Conservation (phyloP, 2,888 invertebrate genomes). For the Acrocera orbiculus region DNA sequence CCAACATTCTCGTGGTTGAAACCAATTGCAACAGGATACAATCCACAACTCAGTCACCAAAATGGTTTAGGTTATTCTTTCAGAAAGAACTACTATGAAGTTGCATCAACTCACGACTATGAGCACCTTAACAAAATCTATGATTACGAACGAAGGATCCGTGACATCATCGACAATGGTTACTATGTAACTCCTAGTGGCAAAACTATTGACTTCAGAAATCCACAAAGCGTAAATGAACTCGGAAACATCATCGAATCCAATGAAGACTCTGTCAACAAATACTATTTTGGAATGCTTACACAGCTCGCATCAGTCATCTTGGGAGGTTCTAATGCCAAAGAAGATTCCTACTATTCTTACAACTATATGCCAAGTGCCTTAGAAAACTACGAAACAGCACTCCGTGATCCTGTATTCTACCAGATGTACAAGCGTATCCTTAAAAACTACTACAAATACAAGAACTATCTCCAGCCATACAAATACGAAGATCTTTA, state of each 20-base stretch:
- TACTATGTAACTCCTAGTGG: slow-evolving; percentile 23
- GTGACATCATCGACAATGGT: slow-evolving; percentile 34
- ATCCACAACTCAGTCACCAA: slow-evolving; percentile 42
- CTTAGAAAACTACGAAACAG: too few species aligned
- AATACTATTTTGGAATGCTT: slow-evolving; percentile 22
- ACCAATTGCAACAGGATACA: slow-evolving; percentile 40
- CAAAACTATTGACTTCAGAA: slow-evolving; percentile 19
- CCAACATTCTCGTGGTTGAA: slow-evolving; percentile 36
- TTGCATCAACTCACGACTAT: slow-evolving; percentile 29
- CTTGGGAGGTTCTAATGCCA: slow-evolving; percentile 29
- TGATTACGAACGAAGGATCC: slow-evolving; percentile 29
- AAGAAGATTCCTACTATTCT: slow-evolving; percentile 16
- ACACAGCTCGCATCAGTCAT: slow-evolving; percentile 18
- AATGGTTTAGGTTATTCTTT: slow-evolving; percentile 48
- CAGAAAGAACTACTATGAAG: slow-evolving; percentile 39
- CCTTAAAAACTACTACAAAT: slow-evolving; percentile 2
- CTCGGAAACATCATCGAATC: slow-evolving; percentile 39
- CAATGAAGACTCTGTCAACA: slow-evolving; percentile 29
- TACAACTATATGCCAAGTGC: too few species aligned
- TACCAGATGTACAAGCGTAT: slow-evolving; percentile 49
- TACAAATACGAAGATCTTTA: slow-evolving; percentile 45
- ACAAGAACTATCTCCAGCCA: slow-evolving; percentile 19
- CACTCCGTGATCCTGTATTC: slow-evolving; percentile 48
- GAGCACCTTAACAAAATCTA: slow-evolving; percentile 14
- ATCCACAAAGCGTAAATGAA: slow-evolving; percentile 34